Evolutionary conservation across 2,888 invertebrate genomes (phyloP), one percentile per base, ranked within the genome.

Genomic region (Ochropacha duplaris): DNA sequence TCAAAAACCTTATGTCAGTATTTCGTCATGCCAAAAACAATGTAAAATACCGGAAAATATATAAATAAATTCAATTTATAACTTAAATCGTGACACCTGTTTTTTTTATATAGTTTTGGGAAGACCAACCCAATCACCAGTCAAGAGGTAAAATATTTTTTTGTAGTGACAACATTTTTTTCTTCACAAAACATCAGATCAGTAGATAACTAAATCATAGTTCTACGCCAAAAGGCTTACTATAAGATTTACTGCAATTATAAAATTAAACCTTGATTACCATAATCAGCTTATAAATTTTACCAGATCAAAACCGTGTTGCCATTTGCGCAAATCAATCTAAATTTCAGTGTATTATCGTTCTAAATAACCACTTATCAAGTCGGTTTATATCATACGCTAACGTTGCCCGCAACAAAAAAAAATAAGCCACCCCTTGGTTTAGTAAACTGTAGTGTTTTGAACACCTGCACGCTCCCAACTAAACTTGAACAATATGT

Each of bases 401-500:
- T 79, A 80, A 83, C 82, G 80, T 61, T 81, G 80, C 60, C 71
- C 69, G 81, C 80, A 86, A 86, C 86, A 89, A 76, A 74, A 90
- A 88, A 83, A 79, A 60, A 31, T 76, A 76, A 79, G 78, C 84
- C 85, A 86, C 90, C 89, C 86, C 78, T 74, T 62, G 66, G 69
- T 79, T 79, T 74, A 77, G 76, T 76, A 68, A 67, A 61, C 65
- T 52, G 52, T 31, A 60, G 59, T 57, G 64, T 59, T 65, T 50
- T 72, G 86, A 76, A 87, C 91, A 91, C 91, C 91, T 92, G 91
- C 86, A 79, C 65, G 81, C 88, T 91, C 90, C 78, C 90, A 83
- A 74, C 70, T 77, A 84, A 44, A 88, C 84, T 86, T 80, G 78
- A 73, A 77, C 86, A 85, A 84, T 85, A 81, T 83, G 81, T 77